A percentile compares a stretch with the other conserved stretches of the same genome.
Evolutionary conservation across 2,113 vertebrate genomes (phyloP).

Genomic region (Papio anubis): DNA sequence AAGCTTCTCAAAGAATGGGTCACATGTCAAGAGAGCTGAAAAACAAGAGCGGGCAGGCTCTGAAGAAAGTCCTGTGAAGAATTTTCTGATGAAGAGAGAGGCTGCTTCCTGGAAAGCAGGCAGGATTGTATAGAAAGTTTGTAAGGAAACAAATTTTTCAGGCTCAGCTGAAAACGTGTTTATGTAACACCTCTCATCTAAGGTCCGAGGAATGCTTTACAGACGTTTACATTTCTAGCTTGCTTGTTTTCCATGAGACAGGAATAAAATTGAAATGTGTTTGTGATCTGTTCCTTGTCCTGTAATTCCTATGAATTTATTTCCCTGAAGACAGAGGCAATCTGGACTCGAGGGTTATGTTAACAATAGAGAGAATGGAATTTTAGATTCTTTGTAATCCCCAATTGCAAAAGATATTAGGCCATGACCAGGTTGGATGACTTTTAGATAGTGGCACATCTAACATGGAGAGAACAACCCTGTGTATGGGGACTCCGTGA

Average conservation of each 20-base stretch:
- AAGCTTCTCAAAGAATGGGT: background rate
- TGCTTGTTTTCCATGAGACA: background rate
- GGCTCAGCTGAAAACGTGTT: constrained; percentile 40
- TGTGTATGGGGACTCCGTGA: background rate
- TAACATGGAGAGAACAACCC: background rate
- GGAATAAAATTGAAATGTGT: background rate
- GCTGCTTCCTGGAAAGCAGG: background rate
- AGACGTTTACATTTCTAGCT: background rate
- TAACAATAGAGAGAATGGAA: background rate
- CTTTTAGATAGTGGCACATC: background rate
- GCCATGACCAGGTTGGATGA: background rate
- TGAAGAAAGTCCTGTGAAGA: background rate
- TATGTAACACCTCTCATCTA: constrained; percentile 40
- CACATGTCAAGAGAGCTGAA: background rate
- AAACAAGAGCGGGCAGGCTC: constrained; percentile 34
- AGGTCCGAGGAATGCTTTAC: background rate
- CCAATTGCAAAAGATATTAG: background rate
- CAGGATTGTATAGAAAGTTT: constrained; percentile 5
- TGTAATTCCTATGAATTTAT: background rate
- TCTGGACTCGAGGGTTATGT: background rate
- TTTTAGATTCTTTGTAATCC: background rate
- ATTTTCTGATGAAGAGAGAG: background rate
- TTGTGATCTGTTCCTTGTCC: background rate
- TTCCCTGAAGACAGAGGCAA: background rate
- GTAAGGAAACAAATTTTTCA: constrained; percentile 50